phyloP scores from a whole-genome alignment of 2,113 vertebrate species.

The Zootoca vivipara region DNA sequence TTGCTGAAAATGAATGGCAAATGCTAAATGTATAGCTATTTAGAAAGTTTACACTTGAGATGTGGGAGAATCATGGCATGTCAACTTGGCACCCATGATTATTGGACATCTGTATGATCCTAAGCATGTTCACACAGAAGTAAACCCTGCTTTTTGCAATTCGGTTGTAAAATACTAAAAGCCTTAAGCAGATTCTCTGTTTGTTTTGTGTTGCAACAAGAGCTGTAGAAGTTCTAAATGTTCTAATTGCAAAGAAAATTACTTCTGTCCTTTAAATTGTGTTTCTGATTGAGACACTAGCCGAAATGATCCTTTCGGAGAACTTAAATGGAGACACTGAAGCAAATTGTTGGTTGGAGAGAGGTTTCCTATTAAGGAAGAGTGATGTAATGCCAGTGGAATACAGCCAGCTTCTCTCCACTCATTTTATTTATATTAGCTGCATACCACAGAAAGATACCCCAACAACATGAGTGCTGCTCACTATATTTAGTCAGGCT shows the following conservation, averaged over 20 bases:
- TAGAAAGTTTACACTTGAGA: not conserved
- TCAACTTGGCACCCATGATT: not conserved
- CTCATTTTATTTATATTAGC: slow-evolving; percentile 78
- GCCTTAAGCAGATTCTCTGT: not conserved
- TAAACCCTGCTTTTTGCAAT: not conserved
- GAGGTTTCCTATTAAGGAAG: slow-evolving; percentile 84
- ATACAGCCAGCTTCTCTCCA: slow-evolving; percentile 61
- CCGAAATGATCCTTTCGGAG: slow-evolving; percentile 60
- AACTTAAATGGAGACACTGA: slow-evolving; percentile 66
- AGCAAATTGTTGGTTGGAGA: slow-evolving; percentile 71
- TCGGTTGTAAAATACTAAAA: not conserved
- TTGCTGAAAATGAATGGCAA: not conserved
- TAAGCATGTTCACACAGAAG: not conserved
- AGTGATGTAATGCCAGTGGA: slow-evolving; percentile 80
- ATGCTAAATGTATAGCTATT: not conserved
- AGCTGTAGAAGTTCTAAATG: not conserved
- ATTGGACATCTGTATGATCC: not conserved
- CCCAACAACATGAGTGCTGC: slow-evolving; percentile 55
- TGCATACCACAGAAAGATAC: slow-evolving; percentile 76
- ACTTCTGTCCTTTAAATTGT: slow-evolving; percentile 25
- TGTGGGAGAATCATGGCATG: not conserved
- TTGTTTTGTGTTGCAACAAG: rapidly evolving
- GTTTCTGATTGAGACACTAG: slow-evolving; percentile 32
- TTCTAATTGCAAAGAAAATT: not conserved
- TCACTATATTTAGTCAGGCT: slow-evolving; percentile 78